A percentile compares a stretch with the other conserved stretches of the same genome.
Evolutionary conservation across 2,888 invertebrate species (phyloP).

Genomic region (Carterocephalus palaemon): DNA sequence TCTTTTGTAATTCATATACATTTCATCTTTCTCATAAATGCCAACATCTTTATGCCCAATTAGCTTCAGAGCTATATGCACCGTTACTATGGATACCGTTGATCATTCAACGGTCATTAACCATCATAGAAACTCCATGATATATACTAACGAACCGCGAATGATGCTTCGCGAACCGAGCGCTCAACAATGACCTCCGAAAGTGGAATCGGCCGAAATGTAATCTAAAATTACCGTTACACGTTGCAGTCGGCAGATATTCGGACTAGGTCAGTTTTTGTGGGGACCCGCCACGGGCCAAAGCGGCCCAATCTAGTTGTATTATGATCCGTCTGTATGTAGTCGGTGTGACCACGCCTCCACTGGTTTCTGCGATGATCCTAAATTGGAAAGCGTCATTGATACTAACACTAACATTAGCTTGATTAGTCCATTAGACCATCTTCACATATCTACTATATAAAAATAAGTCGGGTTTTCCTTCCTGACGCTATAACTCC

Average conservation of each 20-base stretch:
- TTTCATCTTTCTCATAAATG: background rate
- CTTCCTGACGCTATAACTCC: too few species aligned
- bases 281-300: slow-evolving; percentile 31
- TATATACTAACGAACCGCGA: background rate
- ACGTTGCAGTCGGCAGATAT: slow-evolving; percentile 69
- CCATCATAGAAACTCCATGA: background rate
- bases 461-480: too few species aligned
- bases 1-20: too few species aligned
- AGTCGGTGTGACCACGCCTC: background rate
- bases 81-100: slow-evolving; percentile 11
- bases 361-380: background rate
- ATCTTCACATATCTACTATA: too few species aligned
- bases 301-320: slow-evolving; percentile 23
- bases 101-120: slow-evolving; percentile 5
- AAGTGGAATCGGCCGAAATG: slow-evolving; percentile 61
- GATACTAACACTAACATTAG: too few species aligned
- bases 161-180: slow-evolving; percentile 44
- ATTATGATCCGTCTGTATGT: slow-evolving; percentile 6
- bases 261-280: slow-evolving; percentile 75
- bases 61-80: background rate
- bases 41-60: background rate
- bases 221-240: slow-evolving; percentile 70
- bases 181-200: slow-evolving; percentile 53
- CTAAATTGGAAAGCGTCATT: background rate
- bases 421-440: too few species aligned